Evolutionary conservation across 2,888 invertebrate genomes (phyloP), one percentile per base, ranked within the genome.

Genomic region (Sarcophaga rosellei): DNA sequence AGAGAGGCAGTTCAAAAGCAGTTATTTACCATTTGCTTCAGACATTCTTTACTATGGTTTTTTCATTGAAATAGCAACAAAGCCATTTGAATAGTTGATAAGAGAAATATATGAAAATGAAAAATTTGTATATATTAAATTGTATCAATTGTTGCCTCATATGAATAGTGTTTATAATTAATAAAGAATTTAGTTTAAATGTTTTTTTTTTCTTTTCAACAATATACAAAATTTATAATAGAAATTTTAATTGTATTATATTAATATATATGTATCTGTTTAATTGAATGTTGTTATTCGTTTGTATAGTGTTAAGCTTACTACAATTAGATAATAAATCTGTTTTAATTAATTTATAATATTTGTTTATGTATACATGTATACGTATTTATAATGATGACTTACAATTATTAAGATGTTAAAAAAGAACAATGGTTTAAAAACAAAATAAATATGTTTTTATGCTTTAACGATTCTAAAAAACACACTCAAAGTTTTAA

Each of bases 251-350:
- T 35, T 35, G 35, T 35, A 35, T 35, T 35, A 35, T 35, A 35
- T 35, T 35, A 35, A 35, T 35, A 35, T 35, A 10, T 35, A 35
- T 35, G 35, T 35, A 35, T 35, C 10, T 10, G 35, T 35, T 35
- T 35, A 35, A 35, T 35, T 35, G 35, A 53, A 53, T 76, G 35
- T 61, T 69, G 23, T 72, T 59, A 44, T 76, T 79, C 70, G 35
- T 83, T 59, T n/a, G 59, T 73, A 15, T 53, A 53, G 53, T 53
- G 57, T 84, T 76, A 82, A 82, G 82, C 82, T 85, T 87, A 84
- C 78, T 81, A 79, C 84, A 84, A 84, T 81, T 83, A 86, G 84
- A 72, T 84, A 86, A 86, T 83, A 81, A 86, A 81, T 84, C 59
- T 76, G 47, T 66, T 78, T 72, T 75, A 62, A 44, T 69, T 78